Evolutionary conservation across 2,113 vertebrate genomes (phyloP).

Genomic region (Danio rerio): GRCz12tu NC_133181.1:5706001-5706500

Average conservation of each 20-base stretch:
- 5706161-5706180: too few species aligned
- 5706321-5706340: too few species aligned
- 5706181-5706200: too few species aligned
- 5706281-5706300: too few species aligned
- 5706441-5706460: constrained; percentile 30
- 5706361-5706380: neutral
- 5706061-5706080: neutral
- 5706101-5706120: neutral
- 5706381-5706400: neutral
- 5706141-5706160: too few species aligned
- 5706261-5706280: too few species aligned
- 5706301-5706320: too few species aligned
- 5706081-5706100: constrained; percentile 9
- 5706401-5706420: neutral
- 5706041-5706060: neutral
- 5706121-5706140: too few species aligned
- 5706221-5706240: too few species aligned
- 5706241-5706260: too few species aligned
- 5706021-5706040: neutral
- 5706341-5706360: neutral
- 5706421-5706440: neutral
- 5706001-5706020: constrained; percentile 5
- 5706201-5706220: too few species aligned
- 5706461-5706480: constrained; percentile 4
- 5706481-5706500: constrained; percentile 1